Evolutionary conservation across 2,888 invertebrate genomes (phyloP), one percentile per base, ranked within the genome.

Genomic region (Tetragonula carbonaria): DNA sequence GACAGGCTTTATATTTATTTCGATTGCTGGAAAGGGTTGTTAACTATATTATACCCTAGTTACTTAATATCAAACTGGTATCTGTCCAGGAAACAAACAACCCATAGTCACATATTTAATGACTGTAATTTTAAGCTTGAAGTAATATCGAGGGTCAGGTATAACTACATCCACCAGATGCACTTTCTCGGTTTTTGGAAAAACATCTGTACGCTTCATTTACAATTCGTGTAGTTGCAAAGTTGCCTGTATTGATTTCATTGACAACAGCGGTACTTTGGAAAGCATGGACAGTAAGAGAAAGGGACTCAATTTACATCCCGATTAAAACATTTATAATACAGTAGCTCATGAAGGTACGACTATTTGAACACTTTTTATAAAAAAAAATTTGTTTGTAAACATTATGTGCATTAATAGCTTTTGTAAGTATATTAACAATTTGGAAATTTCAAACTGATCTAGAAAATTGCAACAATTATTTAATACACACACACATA

Each of bases 141-240:
- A 11, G 57, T n/a, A 57, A 57, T n/a, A 1, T 18, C 2, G 13
- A 2, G 4, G 21, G 5, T 13, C 13, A 13, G n/a, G 13, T n/a
- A 57, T 5, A 57, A 57, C 13, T 57, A n/a, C 18, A 13, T n/a
- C n/a, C n/a, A 57, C 1, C 13, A 57, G 13, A n/a, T n/a, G 5
- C 2, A n/a, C 13, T 4, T 2, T 4, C 0, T 0, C n/a, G n/a
- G 13, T 57, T n/a, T 2, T n/a, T 4, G 4, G 13, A n/a, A 57
- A 5, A n/a, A 13, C 13, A 57, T n/a, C n/a, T 57, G 13, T n/a
- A 57, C 13, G 13, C 2, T 57, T n/a, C 13, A 14, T 2, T 0
- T 13, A 13, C 13, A 13, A n/a, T 45, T 45, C 8, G 2, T 45
- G 45, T 57, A 57, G 5, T 57, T n/a, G n/a, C n/a, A 57, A 13